phyloP scores from a whole-genome alignment of 2,888 invertebrate species.

The Drosophila merina region DNA sequence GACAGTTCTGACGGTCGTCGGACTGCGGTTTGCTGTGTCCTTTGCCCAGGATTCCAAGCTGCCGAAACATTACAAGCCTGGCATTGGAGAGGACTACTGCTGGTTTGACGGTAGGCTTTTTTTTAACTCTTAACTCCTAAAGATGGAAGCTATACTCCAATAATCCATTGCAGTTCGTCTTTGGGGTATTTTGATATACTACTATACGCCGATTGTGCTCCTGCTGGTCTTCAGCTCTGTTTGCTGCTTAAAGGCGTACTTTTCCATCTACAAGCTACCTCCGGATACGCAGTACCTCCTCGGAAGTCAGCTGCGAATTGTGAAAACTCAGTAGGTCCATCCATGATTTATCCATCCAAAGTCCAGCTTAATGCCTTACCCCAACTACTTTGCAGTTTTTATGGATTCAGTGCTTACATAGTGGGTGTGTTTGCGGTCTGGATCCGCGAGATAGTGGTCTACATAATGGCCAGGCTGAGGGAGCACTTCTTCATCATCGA shows the following conservation, averaged over 20 bases:
- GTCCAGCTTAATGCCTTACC: not conserved
- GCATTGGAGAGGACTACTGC: constrained; percentile 78
- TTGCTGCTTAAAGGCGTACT: constrained; percentile 70
- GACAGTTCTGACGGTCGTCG: constrained; percentile 56
- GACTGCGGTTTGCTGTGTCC: constrained; percentile 62
- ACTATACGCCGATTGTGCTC: constrained; percentile 68
- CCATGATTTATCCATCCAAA: not conserved
- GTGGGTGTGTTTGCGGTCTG: constrained; percentile 71
- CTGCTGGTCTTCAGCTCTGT: constrained; percentile 63
- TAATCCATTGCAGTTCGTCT: constrained; percentile 64
- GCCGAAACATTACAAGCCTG: constrained; percentile 69
- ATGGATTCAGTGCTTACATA: constrained; percentile 69
- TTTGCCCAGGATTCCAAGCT: constrained; percentile 74
- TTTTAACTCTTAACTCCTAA: too few species aligned
- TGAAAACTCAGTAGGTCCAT: constrained; percentile 70
- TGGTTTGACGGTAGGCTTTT: constrained; percentile 72
- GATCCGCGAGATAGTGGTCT: constrained; percentile 78
- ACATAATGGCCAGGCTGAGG: constrained; percentile 64
- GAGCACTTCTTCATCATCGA: constrained; percentile 78
- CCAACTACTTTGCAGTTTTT: constrained; percentile 55
- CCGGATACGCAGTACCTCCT: constrained; percentile 61
- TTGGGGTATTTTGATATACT: constrained; percentile 77
- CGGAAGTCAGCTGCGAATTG: constrained; percentile 66
- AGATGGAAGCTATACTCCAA: too few species aligned
- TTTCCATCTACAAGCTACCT: constrained; percentile 63